phyloP scores from a whole-genome alignment of 2,888 invertebrate genomes.

The Polia nebulosa region DNA sequence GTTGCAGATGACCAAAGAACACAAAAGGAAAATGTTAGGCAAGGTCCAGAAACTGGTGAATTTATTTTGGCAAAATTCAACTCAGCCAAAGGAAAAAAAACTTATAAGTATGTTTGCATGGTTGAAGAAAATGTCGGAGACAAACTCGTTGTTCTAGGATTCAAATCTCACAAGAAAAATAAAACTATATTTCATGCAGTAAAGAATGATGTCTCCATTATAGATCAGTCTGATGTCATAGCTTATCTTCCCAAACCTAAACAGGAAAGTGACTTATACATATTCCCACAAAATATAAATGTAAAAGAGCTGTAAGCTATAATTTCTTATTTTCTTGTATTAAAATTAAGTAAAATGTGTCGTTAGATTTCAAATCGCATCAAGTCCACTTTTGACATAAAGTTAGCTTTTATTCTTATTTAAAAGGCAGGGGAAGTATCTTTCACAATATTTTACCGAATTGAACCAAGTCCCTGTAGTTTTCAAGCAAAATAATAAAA shows the following conservation, averaged over 20 bases:
- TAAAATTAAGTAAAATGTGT: conserved; percentile 18
- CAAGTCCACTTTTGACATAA: conserved; percentile 7
- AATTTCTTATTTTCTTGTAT: conserved; percentile 15
- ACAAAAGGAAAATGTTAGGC: conserved; percentile 7
- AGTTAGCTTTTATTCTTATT: conserved; percentile 3
- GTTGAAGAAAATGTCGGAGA: conserved; percentile 15
- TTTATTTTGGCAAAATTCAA: conserved; percentile 23
- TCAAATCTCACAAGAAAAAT: conserved; percentile 19
- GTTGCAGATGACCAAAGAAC: conserved; percentile 23
- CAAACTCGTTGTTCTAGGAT: conserved; percentile 22
- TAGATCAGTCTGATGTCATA: conserved; percentile 10
- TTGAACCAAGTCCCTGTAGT: no score
- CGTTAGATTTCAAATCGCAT: conserved; percentile 15
- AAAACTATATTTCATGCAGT: conserved; percentile 10
- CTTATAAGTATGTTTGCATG: conserved; percentile 13
- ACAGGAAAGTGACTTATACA: conserved; percentile 10
- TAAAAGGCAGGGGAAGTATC: conserved; percentile 10
- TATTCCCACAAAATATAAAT: conserved; percentile 13
- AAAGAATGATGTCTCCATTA: conserved; percentile 12
- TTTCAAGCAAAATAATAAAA: no score
- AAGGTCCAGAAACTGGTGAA: conserved; percentile 15
- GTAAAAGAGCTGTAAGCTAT: conserved; percentile 15
- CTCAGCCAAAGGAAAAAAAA: conserved; percentile 22
- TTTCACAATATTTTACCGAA: no score
- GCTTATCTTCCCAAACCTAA: conserved; percentile 17